Percentiles rank a stretch among this genome's conserved stretches.
Evolutionary conservation across 2,888 invertebrate genomes (phyloP).

Genomic region (Thalpophila matura): DNA sequence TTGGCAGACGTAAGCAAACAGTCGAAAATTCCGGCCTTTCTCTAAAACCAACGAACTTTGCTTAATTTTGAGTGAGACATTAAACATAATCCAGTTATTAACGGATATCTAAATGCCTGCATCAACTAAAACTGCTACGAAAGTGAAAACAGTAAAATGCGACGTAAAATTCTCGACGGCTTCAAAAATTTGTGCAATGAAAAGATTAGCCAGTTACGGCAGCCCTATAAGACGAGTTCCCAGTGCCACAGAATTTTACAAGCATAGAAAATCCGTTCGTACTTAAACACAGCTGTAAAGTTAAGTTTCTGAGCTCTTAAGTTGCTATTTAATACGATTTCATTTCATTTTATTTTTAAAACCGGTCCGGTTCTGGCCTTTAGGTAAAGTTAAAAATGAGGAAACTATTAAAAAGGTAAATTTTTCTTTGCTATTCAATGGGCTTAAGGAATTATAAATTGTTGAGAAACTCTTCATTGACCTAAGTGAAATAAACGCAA

Average conservation of each 20-base stretch:
- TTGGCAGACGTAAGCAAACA: constrained; percentile 15
- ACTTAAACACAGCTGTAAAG: constrained; percentile 20
- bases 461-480: background rate
- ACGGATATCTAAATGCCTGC: constrained; percentile 3
- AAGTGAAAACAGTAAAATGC: constrained; percentile 12
- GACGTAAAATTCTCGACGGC: background rate
- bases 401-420: background rate
- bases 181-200: too few species aligned
- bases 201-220: background rate
- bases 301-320: constrained; percentile 20
- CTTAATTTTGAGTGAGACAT: background rate
- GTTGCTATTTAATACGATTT: constrained; percentile 3
- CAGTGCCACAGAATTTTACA: constrained; percentile 38
- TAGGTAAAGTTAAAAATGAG: background rate
- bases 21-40: background rate
- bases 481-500: background rate
- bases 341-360: constrained; percentile 7
- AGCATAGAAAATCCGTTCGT: constrained; percentile 31
- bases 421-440: too few species aligned
- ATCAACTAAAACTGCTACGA: background rate
- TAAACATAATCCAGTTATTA: background rate
- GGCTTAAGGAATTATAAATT: background rate
- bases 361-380: background rate
- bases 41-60: background rate
- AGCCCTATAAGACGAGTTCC: constrained; percentile 37